Evolutionary conservation across 2,888 invertebrate genomes (phyloP).

Genomic region (Falcaria lacertinaria): DNA sequence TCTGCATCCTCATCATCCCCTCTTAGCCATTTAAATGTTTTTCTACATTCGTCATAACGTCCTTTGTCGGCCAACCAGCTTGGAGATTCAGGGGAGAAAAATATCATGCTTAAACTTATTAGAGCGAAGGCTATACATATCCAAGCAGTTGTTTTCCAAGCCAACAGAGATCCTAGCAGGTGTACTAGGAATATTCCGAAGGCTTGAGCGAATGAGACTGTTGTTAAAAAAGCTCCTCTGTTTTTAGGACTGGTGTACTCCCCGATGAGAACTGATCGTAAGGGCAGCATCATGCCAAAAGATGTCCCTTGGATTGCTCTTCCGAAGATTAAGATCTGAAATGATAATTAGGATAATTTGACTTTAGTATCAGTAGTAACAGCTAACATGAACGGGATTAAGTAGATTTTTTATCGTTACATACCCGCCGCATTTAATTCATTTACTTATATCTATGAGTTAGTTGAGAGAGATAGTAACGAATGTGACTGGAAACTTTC

Average conservation of each 20-base stretch:
- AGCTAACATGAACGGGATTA: no score
- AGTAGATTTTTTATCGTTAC: no score
- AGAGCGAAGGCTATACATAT: constrained; percentile 64
- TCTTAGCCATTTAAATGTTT: constrained; percentile 77
- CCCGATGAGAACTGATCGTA: constrained; percentile 72
- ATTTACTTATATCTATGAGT: no score
- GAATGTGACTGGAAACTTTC: no score
- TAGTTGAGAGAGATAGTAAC: no score
- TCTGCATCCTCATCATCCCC: constrained; percentile 68
- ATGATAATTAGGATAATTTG: constrained; percentile 3
- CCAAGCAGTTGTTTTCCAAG: constrained; percentile 77
- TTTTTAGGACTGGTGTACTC: constrained; percentile 80
- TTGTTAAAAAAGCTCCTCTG: constrained; percentile 80
- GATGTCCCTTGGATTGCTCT: constrained; percentile 59
- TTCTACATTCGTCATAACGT: constrained; percentile 71
- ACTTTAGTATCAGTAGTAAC: not conserved
- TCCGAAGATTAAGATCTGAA: constrained; percentile 44
- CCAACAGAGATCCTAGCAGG: constrained; percentile 77
- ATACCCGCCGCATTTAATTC: no score
- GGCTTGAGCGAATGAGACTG: constrained; percentile 78
- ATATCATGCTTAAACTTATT: constrained; percentile 57
- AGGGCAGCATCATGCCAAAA: constrained; percentile 70
- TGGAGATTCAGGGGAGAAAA: constrained; percentile 80
- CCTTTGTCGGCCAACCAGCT: constrained; percentile 81
- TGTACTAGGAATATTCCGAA: constrained; percentile 81